Percentiles rank a stretch among this genome's conserved stretches.
These are phyloP conservation scores for Pogonognathellus flavescens DNA, from an alignment of 1,140 invertebrate species.

Conservation along the genomic window DNA sequence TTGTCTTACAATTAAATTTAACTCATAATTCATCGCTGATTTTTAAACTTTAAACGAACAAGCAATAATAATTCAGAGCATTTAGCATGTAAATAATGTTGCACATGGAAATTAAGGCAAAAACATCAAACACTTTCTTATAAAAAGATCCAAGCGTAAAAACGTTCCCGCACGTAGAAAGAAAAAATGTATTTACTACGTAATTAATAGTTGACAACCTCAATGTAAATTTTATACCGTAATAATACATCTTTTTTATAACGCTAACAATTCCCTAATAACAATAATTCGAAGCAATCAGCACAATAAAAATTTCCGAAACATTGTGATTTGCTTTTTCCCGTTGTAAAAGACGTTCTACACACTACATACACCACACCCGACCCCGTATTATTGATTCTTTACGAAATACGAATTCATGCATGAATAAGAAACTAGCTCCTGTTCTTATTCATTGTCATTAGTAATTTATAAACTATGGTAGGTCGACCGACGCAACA, in stretches of 20 bases:
- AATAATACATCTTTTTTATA: neutral
- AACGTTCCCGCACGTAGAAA: neutral
- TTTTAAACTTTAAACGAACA: no score
- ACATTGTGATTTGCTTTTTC: conserved; percentile 28
- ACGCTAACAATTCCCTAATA: neutral
- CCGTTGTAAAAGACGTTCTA: conserved; percentile 35
- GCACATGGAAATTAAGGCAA: neutral
- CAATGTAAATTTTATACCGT: no score
- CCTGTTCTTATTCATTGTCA: conserved; percentile 31
- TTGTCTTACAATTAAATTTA: no score
- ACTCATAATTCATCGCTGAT: no score
- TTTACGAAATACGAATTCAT: conserved; percentile 49
- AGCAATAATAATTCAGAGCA: no score
- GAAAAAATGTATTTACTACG: neutral
- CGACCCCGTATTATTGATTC: conserved; percentile 12
- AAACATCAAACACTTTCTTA: neutral
- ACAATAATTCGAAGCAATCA: neutral
- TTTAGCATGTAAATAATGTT: no score
- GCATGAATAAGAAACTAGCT: conserved; percentile 46
- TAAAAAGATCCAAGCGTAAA: conserved; percentile 11
- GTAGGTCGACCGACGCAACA: conserved; percentile 15
- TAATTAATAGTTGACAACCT: neutral
- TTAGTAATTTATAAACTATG: conserved; percentile 16
- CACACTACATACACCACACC: neutral
- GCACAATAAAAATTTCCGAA: conserved; percentile 42